phyloP scores from a whole-genome alignment of 2,888 invertebrate species.

The Nebria salina region DNA sequence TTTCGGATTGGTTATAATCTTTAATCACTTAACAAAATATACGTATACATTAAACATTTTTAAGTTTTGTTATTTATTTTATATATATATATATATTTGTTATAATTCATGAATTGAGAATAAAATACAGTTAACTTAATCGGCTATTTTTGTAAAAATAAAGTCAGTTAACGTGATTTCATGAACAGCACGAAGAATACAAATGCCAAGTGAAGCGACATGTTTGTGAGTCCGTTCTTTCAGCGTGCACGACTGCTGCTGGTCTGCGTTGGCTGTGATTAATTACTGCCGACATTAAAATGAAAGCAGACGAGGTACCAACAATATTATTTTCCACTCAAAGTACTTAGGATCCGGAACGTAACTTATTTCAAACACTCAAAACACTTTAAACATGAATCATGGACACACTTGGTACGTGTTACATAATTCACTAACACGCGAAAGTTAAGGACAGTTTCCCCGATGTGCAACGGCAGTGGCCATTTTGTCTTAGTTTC shows the following conservation, averaged over 20 bases:
- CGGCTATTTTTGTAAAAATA: too few relatives aligned
- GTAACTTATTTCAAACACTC: conserved; percentile 42
- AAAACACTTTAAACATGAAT: conserved; percentile 47
- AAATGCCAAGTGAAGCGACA: too few relatives aligned
- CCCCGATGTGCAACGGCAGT: conserved; percentile 2
- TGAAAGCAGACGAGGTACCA: conserved; percentile 44
- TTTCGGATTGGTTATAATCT: too few relatives aligned
- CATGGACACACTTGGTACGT: conserved; percentile 44
- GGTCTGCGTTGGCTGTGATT: neutral
- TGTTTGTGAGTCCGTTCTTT: too few relatives aligned
- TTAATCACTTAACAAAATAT: too few relatives aligned
- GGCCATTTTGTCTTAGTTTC: neutral
- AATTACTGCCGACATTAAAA: conserved; percentile 30
- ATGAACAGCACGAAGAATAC: too few relatives aligned
- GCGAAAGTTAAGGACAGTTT: conserved; percentile 42
- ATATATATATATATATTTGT: too few relatives aligned
- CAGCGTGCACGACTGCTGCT: neutral
- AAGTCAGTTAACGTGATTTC: too few relatives aligned
- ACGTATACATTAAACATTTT: too few relatives aligned
- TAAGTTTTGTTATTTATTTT: too few relatives aligned
- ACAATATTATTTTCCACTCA: conserved; percentile 44
- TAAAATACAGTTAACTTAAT: too few relatives aligned
- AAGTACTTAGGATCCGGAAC: conserved; percentile 45
- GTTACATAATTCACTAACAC: conserved; percentile 44
- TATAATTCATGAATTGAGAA: too few relatives aligned